Evolutionary conservation across 2,888 invertebrate genomes (phyloP), one percentile per base, ranked within the genome.

Genomic region (Drosophila prolongata): DNA sequence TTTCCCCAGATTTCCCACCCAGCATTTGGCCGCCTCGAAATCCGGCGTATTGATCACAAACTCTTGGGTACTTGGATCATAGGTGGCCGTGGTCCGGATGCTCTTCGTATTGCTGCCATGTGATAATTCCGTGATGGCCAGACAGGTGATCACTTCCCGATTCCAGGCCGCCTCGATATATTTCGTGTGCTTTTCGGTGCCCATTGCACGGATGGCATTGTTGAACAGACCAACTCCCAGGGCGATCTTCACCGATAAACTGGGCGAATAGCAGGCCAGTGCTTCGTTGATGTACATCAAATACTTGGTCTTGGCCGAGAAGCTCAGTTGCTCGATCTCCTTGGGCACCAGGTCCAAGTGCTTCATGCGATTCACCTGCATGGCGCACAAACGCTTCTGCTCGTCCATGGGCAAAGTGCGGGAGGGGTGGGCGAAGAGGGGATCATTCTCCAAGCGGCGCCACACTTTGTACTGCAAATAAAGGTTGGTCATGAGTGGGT

Each of bases 21-120:
- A 99, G 93, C 98, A 98, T 94, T 99, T 99, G 58, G 98, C 97
- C 9, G 98, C 97, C 92, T 98, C 96, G 93, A 98, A 97, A 92
- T 98, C 97, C 0, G 99, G 98, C 1, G 98, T 97, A 91, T 98
- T 95, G 11, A 99, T 94, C 61, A 98, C 93, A 93, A 98, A 98
- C 92, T 96, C 95, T 92, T 95, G 94, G 14, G 95, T 94, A 38
- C 92, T 91, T 0, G 95, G 94, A 91, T 98, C 97, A 92, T 96
- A 99, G 0, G 95, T 96, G 5, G 98, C 98, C 8, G 95, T 96
- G 0, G 98, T 98, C 84, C 97, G 94, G 95, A 98, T 96, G 56
- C 95, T 95, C 80, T 97, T 97, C 5, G 97, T 97, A 92, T 99
- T 98, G 38, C 98, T 98, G 0, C 99, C 99, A 92, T 99, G 99